Conservation (phyloP, 1,140 invertebrate genomes). For the Protaetia brevitarsis region DNA sequence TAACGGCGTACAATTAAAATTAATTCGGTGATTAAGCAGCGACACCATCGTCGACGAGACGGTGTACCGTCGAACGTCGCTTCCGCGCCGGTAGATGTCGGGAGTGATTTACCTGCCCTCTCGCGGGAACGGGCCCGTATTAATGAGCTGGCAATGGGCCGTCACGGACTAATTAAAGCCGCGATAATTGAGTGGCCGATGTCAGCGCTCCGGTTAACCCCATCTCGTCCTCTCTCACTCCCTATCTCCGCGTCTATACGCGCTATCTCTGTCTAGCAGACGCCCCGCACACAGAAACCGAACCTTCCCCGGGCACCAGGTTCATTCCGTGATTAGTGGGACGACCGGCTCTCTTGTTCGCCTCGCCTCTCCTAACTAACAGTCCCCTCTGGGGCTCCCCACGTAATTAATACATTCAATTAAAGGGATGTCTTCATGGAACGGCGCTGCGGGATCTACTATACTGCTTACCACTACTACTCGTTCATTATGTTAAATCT, state of each 20-base stretch:
- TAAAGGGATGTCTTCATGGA: slow-evolving; percentile 15
- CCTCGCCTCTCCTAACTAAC: neutral
- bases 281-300: neutral
- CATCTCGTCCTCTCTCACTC: slow-evolving; percentile 24
- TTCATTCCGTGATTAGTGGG: slow-evolving; percentile 12
- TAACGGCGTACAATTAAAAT: slow-evolving; percentile 39
- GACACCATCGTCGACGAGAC: slow-evolving; percentile 34
- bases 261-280: neutral
- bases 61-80: slow-evolving; percentile 27
- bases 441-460: too few relatives aligned
- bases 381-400: slow-evolving; percentile 5
- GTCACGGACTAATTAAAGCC: slow-evolving; percentile 47
- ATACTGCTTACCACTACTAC: too few relatives aligned
- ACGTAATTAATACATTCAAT: slow-evolving; percentile 23
- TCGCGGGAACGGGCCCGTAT: slow-evolving; percentile 37
- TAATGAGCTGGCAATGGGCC: slow-evolving; percentile 48
- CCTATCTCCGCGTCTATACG: neutral
- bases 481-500: slow-evolving; percentile 17
- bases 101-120: slow-evolving; percentile 45
- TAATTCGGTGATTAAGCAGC: slow-evolving; percentile 43
- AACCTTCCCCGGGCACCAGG: too few relatives aligned
- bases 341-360: neutral
- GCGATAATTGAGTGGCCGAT: slow-evolving; percentile 47
- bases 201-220: slow-evolving; percentile 44
- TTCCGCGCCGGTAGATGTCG: slow-evolving; percentile 35